Evolutionary conservation across 2,888 invertebrate species (phyloP).

Genomic region (Torymus tubicola): DNA sequence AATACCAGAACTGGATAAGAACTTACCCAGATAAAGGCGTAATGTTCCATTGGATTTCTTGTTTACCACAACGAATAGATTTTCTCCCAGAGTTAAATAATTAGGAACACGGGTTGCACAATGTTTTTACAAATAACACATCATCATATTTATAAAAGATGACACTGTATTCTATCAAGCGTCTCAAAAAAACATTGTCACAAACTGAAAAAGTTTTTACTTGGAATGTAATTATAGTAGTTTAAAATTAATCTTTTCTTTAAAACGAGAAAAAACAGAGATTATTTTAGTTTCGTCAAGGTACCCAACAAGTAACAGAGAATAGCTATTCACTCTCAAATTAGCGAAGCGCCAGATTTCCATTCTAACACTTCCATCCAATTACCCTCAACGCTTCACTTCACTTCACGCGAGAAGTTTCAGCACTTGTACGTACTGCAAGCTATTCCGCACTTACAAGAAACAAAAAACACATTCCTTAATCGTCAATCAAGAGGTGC

Average conservation of each 20-base stretch:
- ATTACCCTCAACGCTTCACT: background rate
- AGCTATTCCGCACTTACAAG: background rate
- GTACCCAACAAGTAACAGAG: too few relatives aligned
- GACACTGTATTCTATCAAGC: too few relatives aligned
- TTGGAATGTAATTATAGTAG: too few relatives aligned
- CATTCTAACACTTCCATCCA: background rate
- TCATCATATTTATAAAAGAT: too few relatives aligned
- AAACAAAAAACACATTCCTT: background rate
- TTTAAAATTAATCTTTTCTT: too few relatives aligned
- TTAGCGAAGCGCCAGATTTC: constrained; percentile 1
- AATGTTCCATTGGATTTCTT: background rate
- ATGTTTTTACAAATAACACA: too few relatives aligned
- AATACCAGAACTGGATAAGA: constrained; percentile 24
- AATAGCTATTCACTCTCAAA: background rate
- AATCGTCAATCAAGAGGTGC: constrained; percentile 16
- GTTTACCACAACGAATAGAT: too few relatives aligned
- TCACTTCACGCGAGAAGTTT: constrained; percentile 1
- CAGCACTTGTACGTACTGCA: background rate
- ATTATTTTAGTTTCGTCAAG: too few relatives aligned
- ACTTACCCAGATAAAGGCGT: background rate
- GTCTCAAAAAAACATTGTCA: too few relatives aligned
- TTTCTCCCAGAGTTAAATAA: background rate
- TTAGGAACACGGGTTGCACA: too few relatives aligned
- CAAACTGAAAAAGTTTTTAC: too few relatives aligned
- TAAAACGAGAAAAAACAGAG: too few relatives aligned